phyloP scores from a whole-genome alignment of 64 coral and sea anemone species.

The Cladopsammia gracilis region DNA sequence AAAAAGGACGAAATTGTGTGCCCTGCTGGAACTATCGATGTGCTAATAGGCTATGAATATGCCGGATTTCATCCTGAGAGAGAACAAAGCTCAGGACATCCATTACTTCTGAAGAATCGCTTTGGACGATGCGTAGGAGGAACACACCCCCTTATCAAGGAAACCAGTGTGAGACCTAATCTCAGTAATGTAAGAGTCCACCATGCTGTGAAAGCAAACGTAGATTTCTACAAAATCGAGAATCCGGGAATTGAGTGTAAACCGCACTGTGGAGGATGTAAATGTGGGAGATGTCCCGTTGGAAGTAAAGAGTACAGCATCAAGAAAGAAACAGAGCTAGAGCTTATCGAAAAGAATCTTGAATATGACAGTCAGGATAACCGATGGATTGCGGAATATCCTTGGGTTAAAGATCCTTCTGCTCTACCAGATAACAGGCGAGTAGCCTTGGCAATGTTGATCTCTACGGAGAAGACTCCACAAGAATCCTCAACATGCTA shows the following conservation, averaged over 20 bases:
- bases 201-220: not conserved
- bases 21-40: slow-evolving; percentile 46
- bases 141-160: slow-evolving; percentile 53
- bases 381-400: slow-evolving; percentile 44
- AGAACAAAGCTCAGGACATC: slow-evolving; percentile 25
- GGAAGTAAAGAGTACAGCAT: slow-evolving; percentile 50
- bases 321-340: slow-evolving; percentile 56
- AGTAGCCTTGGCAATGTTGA: slow-evolving; percentile 28
- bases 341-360: slow-evolving; percentile 45
- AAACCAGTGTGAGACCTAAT: not conserved
- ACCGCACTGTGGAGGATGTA: slow-evolving; percentile 39
- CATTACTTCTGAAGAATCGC: slow-evolving; percentile 24
- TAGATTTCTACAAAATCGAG: slow-evolving; percentile 31
- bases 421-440: slow-evolving; percentile 41
- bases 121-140: slow-evolving; percentile 44
- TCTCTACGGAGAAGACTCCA: slow-evolving; percentile 52
- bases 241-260: slow-evolving; percentile 16
- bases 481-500: slow-evolving; percentile 22
- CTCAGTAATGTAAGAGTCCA: not conserved
- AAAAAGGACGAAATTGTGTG: slow-evolving; percentile 44
- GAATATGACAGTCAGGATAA: slow-evolving; percentile 10
- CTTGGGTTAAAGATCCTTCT: slow-evolving; percentile 55
- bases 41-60: slow-evolving; percentile 49
- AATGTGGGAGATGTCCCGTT: slow-evolving; percentile 30
- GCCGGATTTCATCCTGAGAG: slow-evolving; percentile 35